Conservation (phyloP, 2,888 invertebrate species). For the Agrotis clavis region DNA sequence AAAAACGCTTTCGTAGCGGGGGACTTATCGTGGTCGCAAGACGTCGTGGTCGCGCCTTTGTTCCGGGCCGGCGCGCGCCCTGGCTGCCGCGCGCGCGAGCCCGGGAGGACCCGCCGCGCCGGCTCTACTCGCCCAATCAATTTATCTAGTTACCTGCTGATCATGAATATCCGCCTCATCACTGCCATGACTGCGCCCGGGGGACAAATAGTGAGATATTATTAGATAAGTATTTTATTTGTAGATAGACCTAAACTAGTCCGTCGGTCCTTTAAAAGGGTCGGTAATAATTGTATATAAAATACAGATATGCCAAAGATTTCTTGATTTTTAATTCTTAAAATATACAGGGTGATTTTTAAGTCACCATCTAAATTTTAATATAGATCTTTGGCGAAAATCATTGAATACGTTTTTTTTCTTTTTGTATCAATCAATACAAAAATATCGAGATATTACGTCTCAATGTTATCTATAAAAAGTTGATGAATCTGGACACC, state of each 20-base stretch:
- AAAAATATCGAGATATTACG: too few relatives aligned
- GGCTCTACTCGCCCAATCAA: constrained; percentile 70
- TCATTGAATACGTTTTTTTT: too few relatives aligned
- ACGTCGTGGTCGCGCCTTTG: constrained; percentile 56
- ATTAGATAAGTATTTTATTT: constrained; percentile 73
- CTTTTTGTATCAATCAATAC: too few relatives aligned
- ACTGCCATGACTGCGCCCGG: constrained; percentile 75
- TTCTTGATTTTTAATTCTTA: constrained; percentile 52
- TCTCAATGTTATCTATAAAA: too few relatives aligned
- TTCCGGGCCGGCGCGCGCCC: constrained; percentile 73
- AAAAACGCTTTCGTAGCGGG: constrained; percentile 76
- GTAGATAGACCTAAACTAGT: constrained; percentile 79
- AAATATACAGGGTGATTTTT: too few relatives aligned
- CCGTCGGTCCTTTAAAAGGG: constrained; percentile 74
- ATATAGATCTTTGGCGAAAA: too few relatives aligned
- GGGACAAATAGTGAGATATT: constrained; percentile 81
- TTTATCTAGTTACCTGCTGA: constrained; percentile 70
- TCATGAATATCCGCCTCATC: constrained; percentile 70
- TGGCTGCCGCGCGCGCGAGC: constrained; percentile 75
- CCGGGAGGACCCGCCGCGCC: constrained; percentile 68
- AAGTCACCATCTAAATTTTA: too few relatives aligned
- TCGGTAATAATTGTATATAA: constrained; percentile 66
- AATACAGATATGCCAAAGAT: constrained; percentile 74
- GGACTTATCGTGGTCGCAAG: constrained; percentile 75
- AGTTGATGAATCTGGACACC: too few relatives aligned